Evolutionary conservation across 2,797 vertebrate species (phyloP).

Genomic region (Sparus aurata): DNA sequence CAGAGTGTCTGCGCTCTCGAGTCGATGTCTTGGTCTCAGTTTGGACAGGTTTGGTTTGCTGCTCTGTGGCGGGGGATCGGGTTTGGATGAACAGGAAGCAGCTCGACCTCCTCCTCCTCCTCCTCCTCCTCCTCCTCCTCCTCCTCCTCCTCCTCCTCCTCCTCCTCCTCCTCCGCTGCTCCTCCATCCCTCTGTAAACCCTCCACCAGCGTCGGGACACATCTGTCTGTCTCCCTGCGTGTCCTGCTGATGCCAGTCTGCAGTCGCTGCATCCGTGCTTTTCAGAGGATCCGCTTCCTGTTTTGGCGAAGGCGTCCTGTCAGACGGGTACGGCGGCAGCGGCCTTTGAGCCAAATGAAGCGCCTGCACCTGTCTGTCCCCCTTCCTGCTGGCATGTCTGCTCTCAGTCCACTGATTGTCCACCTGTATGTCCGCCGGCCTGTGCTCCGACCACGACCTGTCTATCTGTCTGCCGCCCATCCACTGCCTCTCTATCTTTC

Average conservation of each 20-base stretch:
- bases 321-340: constrained; percentile 80
- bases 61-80: constrained; percentile 86
- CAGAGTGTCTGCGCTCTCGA: constrained; percentile 77
- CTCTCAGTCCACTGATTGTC: constrained; percentile 75
- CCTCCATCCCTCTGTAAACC: constrained; percentile 73
- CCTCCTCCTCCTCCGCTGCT: constrained; percentile 54
- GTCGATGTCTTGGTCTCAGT: constrained; percentile 84
- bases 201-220: constrained; percentile 45
- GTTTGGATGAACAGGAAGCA: constrained; percentile 72
- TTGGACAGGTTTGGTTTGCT: constrained; percentile 85
- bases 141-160: constrained; percentile 71
- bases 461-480: constrained; percentile 78
- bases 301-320: constrained; percentile 81
- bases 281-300: constrained; percentile 69
- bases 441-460: constrained; percentile 77
- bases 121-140: constrained; percentile 64
- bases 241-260: constrained; percentile 70
- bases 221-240: constrained; percentile 56
- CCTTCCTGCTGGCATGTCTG: constrained; percentile 61
- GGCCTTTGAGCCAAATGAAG: constrained; percentile 79
- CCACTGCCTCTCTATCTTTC: constrained; percentile 82
- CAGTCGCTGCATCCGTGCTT: constrained; percentile 46
- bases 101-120: constrained; percentile 58
- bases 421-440: constrained; percentile 57
- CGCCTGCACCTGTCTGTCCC: constrained; percentile 66